Conservation (phyloP, 2,113 vertebrate genomes). For the Oreocharis arfaki region DNA sequence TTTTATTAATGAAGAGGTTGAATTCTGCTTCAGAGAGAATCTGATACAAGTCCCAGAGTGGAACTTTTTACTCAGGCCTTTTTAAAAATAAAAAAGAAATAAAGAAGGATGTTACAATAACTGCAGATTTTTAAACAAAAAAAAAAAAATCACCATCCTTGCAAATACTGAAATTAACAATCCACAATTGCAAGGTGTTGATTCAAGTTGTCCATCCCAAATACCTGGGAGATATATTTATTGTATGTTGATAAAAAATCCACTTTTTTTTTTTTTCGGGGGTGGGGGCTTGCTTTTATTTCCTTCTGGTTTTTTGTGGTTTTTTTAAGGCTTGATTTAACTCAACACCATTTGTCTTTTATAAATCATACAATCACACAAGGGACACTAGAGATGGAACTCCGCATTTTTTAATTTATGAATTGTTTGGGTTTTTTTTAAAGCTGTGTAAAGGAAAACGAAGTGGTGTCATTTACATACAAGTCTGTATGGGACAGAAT, state of each 20-base stretch:
- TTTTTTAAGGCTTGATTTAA: constrained; percentile 70
- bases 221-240: constrained; percentile 86
- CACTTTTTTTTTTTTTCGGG: constrained; percentile 46
- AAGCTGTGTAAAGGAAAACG: constrained; percentile 74
- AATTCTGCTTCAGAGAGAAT: constrained; percentile 83
- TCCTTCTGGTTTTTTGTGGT: neutral
- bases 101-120: constrained; percentile 83
- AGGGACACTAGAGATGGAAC: constrained; percentile 76
- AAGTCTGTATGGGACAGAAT: constrained; percentile 78
- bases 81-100: constrained; percentile 73
- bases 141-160: constrained; percentile 68
- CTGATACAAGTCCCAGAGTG: constrained; percentile 86
- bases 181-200: constrained; percentile 76
- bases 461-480: constrained; percentile 74
- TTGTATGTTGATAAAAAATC: constrained; percentile 78
- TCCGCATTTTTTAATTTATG: constrained; percentile 85
- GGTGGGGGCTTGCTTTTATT: constrained; percentile 34
- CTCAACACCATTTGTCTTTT: constrained; percentile 79
- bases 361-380: constrained; percentile 73
- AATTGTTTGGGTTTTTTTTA: constrained; percentile 68
- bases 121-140: constrained; percentile 79
- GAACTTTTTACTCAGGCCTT: constrained; percentile 98
- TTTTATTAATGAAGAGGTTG: constrained; percentile 80
- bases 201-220: constrained; percentile 75
- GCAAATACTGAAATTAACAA: constrained; percentile 71